Evolutionary conservation across 2,797 vertebrate genomes (phyloP), one percentile per base, ranked within the genome.

Genomic region (Coluber constrictor): DNA sequence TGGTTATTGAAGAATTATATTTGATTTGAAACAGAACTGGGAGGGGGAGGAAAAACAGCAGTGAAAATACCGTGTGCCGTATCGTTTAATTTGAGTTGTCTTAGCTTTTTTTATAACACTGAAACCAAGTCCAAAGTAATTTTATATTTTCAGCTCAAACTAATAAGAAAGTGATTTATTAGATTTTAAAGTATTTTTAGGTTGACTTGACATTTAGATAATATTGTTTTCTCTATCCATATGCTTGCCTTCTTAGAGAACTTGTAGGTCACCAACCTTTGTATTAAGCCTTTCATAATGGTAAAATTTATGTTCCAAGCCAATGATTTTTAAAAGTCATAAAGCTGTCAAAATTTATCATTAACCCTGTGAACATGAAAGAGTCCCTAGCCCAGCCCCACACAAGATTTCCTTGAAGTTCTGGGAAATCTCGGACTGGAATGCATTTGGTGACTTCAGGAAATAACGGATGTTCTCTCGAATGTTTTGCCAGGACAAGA

Each of bases 161-260:
- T 92, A 95, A 96, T 94, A 94, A 93, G 92, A 93, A 95, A 92
- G 94, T 91, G 92, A 94, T 92, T 92, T 95, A 94, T 95, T 95
- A 95, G 43, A 32, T 95, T 96, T 97, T 93, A 2, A 96, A 95
- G 93, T 93, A 93, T 95, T 94, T 96, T 94, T 94, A 61, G 51
- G 66, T 94, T 96, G 59, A 92, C 95, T 95, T 37, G 54, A 95
- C 92, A 93, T 96, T 96, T 94, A 90, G 90, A 87, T 95, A 93
- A 93, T 90, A 93, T 57, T 94, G 88, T 94, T 94, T 95, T 96
- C 92, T 43, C 4, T 94, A 87, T 60, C 51, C n/a, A 3, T 63
- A 54, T 13, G 79, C 89, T 79, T 93, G n/a, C 94, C 91, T 37
- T 66, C 91, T 55, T 13, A 27, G 63, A 92, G 87, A 94, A 47